Evolutionary conservation across 2,113 vertebrate species (phyloP).

Genomic region (Epinephelus lanceolatus): DNA sequence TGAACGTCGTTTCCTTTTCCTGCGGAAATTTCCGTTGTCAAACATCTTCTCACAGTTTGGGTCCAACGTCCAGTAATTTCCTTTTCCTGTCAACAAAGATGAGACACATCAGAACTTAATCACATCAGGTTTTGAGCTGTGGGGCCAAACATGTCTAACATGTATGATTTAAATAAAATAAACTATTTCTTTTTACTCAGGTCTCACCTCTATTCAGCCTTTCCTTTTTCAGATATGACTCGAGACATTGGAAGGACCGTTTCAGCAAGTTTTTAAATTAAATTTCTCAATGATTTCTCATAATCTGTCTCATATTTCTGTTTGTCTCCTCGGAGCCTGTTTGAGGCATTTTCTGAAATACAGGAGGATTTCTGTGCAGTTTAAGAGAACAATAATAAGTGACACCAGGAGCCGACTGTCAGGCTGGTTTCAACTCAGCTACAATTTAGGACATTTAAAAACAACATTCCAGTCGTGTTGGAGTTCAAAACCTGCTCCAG

Average conservation of each 20-base stretch:
- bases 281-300: not conserved
- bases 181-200: not conserved
- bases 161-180: not conserved
- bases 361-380: not conserved
- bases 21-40: constrained; percentile 97
- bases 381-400: not conserved
- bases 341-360: not conserved
- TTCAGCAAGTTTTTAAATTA: not conserved
- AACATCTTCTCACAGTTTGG: constrained; percentile 99
- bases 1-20: constrained; percentile 94
- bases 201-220: not conserved
- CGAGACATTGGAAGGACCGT: not conserved
- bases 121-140: not conserved
- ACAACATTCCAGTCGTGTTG: not conserved
- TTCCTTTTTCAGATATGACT: not conserved
- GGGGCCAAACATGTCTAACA: not conserved
- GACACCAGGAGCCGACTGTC: not conserved
- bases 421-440: not conserved
- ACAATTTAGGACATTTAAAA: not conserved
- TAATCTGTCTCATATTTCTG: not conserved
- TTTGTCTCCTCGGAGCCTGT: not conserved
- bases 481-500: not conserved
- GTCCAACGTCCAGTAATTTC: constrained; percentile 99
- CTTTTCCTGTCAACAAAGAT: constrained; percentile 88
- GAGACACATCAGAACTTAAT: not conserved